Evolutionary conservation across 2,113 vertebrate genomes (phyloP).

Genomic region (Rhinolophus ferrumequinum): DNA sequence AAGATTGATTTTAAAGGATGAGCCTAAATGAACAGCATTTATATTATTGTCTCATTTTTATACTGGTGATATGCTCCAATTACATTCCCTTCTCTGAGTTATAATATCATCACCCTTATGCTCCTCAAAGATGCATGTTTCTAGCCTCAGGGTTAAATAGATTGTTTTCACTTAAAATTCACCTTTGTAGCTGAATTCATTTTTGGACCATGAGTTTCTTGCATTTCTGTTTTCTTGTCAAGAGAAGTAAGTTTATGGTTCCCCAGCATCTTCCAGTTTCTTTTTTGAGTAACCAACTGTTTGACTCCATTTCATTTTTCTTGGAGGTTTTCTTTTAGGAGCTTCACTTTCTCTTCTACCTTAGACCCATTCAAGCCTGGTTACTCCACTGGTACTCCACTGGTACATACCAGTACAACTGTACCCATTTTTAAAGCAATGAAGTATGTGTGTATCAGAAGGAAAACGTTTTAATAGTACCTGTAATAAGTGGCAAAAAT

Average conservation of each 20-base stretch:
- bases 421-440: neutral
- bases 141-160: neutral
- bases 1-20: neutral
- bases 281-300: neutral
- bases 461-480: neutral
- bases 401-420: neutral
- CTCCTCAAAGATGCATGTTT: neutral
- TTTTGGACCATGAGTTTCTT: neutral
- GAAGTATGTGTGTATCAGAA: neutral
- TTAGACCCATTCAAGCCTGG: neutral
- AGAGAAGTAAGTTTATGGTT: neutral
- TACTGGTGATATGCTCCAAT: neutral
- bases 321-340: neutral
- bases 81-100: neutral
- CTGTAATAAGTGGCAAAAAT: neutral
- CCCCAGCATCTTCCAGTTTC: neutral
- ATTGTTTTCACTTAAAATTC: neutral
- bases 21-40: neutral
- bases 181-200: neutral
- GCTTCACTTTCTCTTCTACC: neutral
- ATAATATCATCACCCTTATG: neutral
- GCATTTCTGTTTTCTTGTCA: neutral
- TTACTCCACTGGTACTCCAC: neutral
- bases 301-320: neutral
- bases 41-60: slow-evolving; percentile 9